Percentiles rank a stretch among this genome's conserved stretches.
Evolutionary conservation across 2,797 vertebrate species (phyloP).

Genomic region (Myotis vivesi): DNA sequence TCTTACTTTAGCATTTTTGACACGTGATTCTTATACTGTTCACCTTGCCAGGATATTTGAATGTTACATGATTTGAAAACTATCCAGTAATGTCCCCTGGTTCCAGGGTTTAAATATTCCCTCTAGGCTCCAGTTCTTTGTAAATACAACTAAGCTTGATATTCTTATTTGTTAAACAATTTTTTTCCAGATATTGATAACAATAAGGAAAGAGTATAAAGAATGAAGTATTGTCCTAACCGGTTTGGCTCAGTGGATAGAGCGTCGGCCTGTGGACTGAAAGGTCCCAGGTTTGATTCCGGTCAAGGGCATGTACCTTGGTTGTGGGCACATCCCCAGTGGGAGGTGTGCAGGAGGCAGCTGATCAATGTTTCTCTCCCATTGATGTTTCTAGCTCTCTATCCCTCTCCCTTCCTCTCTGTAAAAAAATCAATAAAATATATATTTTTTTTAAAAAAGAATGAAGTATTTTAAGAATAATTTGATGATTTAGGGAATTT

Average conservation of each 20-base stretch:
- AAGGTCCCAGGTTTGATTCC: too few species aligned
- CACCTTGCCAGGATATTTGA: not conserved
- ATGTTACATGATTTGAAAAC: not conserved
- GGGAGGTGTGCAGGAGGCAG: too few species aligned
- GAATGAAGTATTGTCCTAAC: not conserved
- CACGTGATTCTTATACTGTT: not conserved
- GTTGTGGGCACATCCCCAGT: too few species aligned
- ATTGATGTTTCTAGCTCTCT: too few species aligned
- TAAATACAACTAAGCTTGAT: not conserved
- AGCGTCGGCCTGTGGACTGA: too few species aligned
- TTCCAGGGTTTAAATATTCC: not conserved
- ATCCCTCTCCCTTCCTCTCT: too few species aligned
- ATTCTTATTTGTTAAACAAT: not conserved
- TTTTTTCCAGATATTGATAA: not conserved
- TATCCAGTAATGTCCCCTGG: not conserved
- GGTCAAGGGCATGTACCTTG: too few species aligned
- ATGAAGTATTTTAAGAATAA: slow-evolving; percentile 33
- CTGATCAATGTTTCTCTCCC: too few species aligned
- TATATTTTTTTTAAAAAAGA: not conserved
- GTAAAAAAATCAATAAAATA: too few species aligned
- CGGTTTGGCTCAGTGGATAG: too few species aligned
- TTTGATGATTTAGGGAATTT: not conserved
- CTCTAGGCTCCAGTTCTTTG: not conserved
- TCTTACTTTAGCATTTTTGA: not conserved
- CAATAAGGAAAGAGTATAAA: not conserved